Evolutionary conservation across 2,113 vertebrate genomes (phyloP).

Genomic region (Gymnarchus niloticus): DNA sequence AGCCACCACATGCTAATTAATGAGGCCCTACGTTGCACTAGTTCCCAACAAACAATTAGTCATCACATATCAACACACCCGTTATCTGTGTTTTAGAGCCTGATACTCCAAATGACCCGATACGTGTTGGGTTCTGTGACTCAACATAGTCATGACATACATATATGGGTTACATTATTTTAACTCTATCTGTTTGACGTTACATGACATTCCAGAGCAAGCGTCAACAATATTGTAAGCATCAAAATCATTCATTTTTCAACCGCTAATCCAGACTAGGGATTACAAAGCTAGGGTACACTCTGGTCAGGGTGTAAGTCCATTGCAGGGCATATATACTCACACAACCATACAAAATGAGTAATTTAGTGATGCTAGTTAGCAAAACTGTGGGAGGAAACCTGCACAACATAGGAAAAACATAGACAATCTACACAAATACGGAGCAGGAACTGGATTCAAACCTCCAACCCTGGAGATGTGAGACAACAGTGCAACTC

Average conservation of each 20-base stretch:
- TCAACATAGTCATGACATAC: neutral
- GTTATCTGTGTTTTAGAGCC: neutral
- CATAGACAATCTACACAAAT: neutral
- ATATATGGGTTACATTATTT: too few relatives aligned
- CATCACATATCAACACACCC: neutral
- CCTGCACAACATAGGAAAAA: neutral
- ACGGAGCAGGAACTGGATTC: too few relatives aligned
- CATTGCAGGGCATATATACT: too few relatives aligned
- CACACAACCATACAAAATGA: neutral
- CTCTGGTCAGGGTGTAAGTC: too few relatives aligned
- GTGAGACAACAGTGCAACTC: too few relatives aligned
- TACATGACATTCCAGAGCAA: neutral
- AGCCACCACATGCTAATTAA: neutral
- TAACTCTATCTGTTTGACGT: neutral
- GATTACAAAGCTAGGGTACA: too few relatives aligned
- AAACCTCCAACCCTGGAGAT: too few relatives aligned
- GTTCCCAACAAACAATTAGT: neutral
- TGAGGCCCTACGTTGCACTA: neutral
- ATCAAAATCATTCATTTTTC: neutral
- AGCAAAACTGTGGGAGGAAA: too few relatives aligned
- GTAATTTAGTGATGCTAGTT: too few relatives aligned
- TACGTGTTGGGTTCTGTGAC: neutral
- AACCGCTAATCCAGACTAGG: neutral
- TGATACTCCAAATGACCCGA: neutral
- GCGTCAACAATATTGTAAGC: neutral